Conservation (phyloP, 2,113 vertebrate species). For the Mola mola region DNA sequence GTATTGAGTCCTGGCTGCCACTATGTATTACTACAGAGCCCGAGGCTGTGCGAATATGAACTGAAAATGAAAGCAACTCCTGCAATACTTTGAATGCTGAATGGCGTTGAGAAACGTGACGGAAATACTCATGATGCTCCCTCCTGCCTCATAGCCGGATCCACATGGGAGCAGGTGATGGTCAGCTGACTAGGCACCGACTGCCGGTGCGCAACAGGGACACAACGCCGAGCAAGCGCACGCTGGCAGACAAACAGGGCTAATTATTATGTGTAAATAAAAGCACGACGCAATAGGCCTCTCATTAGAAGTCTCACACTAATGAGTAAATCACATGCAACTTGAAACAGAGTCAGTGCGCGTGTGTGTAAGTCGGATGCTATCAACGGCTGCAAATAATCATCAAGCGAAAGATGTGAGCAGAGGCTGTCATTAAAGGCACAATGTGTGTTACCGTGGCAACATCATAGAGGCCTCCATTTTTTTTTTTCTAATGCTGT, state of each 20-base stretch:
- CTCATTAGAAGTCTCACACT: conserved; percentile 11
- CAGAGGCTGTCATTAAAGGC: conserved; percentile 76
- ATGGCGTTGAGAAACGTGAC: conserved; percentile 72
- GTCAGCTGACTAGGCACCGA: conserved; percentile 62
- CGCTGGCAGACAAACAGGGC: conserved; percentile 30
- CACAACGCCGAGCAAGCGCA: conserved; percentile 35
- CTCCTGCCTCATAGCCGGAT: conserved; percentile 49
- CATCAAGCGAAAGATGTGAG: conserved; percentile 69
- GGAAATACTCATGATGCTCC: conserved; percentile 63
- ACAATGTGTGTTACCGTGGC: conserved; percentile 79
- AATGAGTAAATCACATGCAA: conserved; percentile 30
- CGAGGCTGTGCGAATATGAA: conserved; percentile 70
- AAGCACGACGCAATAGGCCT: conserved; percentile 30
- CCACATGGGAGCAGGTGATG: conserved; percentile 62
- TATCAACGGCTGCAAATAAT: conserved; percentile 71
- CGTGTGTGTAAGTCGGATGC: conserved; percentile 24
- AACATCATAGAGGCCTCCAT: conserved; percentile 74
- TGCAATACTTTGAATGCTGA: conserved; percentile 62
- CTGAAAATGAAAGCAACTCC: conserved; percentile 74
- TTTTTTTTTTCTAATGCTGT: conserved; percentile 54
- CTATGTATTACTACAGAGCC: conserved; percentile 70
- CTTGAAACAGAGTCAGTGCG: not conserved
- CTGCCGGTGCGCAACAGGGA: conserved; percentile 59
- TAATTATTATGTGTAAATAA: conserved; percentile 59
- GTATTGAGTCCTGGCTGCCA: conserved; percentile 67